Percentiles rank a stretch among this genome's conserved stretches.
Conservation (phyloP, 1,140 invertebrate species). For the Zelostemma sp. region DNA sequence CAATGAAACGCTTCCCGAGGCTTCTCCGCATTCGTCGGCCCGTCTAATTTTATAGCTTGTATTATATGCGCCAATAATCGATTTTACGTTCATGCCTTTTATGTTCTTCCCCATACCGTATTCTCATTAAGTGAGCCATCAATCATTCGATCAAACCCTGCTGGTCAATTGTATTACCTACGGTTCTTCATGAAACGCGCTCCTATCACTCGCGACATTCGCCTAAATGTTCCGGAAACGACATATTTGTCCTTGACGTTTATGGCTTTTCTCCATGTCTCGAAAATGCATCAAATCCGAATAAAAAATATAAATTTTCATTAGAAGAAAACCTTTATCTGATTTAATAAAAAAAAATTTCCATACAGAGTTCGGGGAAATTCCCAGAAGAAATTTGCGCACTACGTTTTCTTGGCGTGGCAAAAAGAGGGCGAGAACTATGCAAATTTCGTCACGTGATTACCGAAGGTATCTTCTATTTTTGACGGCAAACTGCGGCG, state of each 20-base stretch:
- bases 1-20: constrained; percentile 13
- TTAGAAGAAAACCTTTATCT: no score
- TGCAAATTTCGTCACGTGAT: no score
- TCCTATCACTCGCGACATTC: constrained; percentile 1
- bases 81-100: constrained; percentile 34
- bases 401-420: no score
- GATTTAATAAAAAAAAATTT: no score
- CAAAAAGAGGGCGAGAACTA: no score
- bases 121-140: constrained; percentile 28
- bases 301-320: no score
- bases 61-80: constrained; percentile 34
- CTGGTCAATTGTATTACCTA: constrained; percentile 17
- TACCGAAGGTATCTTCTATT: no score
- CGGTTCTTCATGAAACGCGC: not conserved
- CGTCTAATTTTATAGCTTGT: constrained; percentile 41
- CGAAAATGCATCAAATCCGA: no score
- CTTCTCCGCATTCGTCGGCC: constrained; percentile 17
- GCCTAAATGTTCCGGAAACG: constrained; percentile 18
- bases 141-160: constrained; percentile 33
- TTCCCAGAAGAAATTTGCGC: no score
- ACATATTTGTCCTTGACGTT: not conserved
- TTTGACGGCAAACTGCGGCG: no score
- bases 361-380: no score
- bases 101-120: constrained; percentile 10
- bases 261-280: not conserved